Percentiles rank a stretch among this genome's conserved stretches.
Conservation (phyloP, 2,797 vertebrate species). For the Crax fasciolata region DNA sequence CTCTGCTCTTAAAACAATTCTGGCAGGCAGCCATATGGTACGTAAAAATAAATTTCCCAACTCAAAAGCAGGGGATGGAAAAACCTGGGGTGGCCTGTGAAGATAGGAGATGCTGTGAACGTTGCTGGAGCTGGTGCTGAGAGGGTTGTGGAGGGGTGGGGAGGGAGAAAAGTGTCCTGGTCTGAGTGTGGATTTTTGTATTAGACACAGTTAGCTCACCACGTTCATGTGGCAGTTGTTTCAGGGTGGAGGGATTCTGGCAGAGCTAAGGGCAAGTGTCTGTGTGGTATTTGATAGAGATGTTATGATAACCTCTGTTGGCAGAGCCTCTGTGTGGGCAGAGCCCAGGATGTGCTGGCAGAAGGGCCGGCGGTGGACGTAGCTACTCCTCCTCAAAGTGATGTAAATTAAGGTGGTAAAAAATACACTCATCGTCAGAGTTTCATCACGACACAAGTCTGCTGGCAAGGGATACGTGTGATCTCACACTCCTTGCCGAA, state of each 20-base stretch:
- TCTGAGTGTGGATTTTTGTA: not conserved
- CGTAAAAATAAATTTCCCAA: not conserved
- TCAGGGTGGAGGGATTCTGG: not conserved
- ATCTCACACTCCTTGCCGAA: not conserved
- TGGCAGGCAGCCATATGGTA: not conserved
- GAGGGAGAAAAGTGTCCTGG: not conserved
- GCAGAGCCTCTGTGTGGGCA: not conserved
- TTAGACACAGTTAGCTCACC: not conserved
- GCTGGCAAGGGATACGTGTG: not conserved
- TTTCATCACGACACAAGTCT: not conserved
- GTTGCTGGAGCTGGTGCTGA: not conserved
- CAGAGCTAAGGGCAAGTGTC: not conserved
- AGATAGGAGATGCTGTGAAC: not conserved
- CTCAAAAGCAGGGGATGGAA: not conserved
- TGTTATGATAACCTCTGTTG: not conserved
- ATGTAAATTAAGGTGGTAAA: not conserved
- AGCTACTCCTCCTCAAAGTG: not conserved
- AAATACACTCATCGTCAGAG: not conserved
- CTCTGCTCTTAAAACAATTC: not conserved
- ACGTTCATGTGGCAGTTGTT: fast-evolving
- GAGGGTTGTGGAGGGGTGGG: not conserved
- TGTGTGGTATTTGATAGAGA: not conserved
- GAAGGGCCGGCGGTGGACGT: not conserved
- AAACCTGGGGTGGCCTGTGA: not conserved
- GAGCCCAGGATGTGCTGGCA: not conserved